Base-by-base conservation (phyloP, 2,888 invertebrate genomes). In the Myopa testacea region DNA sequence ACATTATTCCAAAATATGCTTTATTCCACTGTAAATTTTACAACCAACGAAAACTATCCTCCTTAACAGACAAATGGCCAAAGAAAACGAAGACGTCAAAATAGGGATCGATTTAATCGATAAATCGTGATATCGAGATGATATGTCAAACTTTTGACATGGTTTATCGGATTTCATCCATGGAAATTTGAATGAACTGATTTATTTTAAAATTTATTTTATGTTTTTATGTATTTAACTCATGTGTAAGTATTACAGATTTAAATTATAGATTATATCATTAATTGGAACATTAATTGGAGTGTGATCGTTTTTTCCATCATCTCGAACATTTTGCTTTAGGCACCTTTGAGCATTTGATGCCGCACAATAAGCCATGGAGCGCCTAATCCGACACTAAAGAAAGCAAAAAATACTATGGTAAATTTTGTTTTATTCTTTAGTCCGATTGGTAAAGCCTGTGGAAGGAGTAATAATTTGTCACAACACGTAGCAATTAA, bases 371-470 rank as follows among this genome's bases (percentile, higher is more conserved):
- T 91, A 77, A 96, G 89, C 92, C 94, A 96, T 0, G 96, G 96
- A 10, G 93, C 91, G 16, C 92, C 92, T 76, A 96, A 91, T 45
- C 95, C 96, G 65, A 94, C 93, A 75, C 95, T 95, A 82, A 94
- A 93, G 91, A 92, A 96, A n/a, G 93, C 82, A 79, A 93, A 92
- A 90, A 95, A 95, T 79, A 91, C 85, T 0, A 91, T 91, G 0
- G 95, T 94, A 84, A 96, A 86, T 88, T 92, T 93, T 90, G 93
- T 94, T 75, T 93, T 92, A 90, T 96, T 96, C 80, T 88, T 84
- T 82, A 95, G 92, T 84, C 90, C 90, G 85, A 96, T 95, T 0
- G 96, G 96, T 83, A 96, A 90, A 88, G 95, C 96, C 96, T 96
- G 91, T 19, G 26, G 26, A 26, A 26, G 26, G 26, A 26, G 26